Conservation (phyloP, 37 sponge, comb jelly and placozoan species). For the Bolinopsis microptera region DNA sequence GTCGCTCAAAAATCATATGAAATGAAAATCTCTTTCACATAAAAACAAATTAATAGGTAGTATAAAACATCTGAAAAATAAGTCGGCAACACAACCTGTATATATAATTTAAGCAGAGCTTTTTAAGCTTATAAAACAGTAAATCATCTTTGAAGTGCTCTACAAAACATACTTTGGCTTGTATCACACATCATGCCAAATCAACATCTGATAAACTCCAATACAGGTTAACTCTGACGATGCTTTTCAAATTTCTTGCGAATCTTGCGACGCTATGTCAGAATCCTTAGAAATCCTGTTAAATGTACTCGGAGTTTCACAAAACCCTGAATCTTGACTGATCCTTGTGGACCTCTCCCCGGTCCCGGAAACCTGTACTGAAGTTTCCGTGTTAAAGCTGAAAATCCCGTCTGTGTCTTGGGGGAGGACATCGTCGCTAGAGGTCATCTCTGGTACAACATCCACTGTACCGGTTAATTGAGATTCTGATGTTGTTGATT, state of each 20-base stretch:
- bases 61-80: background rate
- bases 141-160: too few species aligned
- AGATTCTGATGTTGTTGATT: background rate
- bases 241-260: background rate
- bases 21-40: too few species aligned
- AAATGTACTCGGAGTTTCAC: background rate
- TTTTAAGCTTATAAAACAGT: too few species aligned
- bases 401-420: background rate
- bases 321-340: background rate
- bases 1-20: too few species aligned
- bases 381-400: background rate
- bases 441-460: background rate
- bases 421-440: background rate
- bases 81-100: background rate
- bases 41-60: background rate
- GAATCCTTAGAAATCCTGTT: background rate
- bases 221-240: too few species aligned
- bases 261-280: background rate
- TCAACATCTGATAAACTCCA: background rate
- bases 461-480: background rate
- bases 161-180: too few species aligned
- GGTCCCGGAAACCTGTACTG: background rate
- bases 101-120: too few species aligned
- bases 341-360: background rate
- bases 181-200: background rate